A percentile compares a stretch with the other conserved stretches of the same genome.
phyloP scores from a whole-genome alignment of 1,140 invertebrate species.

The Conus betulinus region DNA sequence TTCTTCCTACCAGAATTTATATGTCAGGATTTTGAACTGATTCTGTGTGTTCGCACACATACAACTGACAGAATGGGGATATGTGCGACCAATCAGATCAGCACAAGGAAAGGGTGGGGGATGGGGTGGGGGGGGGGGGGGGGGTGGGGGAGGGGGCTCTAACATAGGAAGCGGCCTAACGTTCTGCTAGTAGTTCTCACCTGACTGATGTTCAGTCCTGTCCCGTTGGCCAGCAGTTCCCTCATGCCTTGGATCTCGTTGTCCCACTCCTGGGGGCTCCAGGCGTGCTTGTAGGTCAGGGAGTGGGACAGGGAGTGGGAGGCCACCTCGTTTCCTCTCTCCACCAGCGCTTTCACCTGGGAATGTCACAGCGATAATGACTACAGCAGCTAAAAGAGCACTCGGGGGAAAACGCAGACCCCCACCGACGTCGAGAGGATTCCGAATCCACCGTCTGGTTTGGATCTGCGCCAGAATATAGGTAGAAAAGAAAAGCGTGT shows the following conservation, averaged over 20 bases:
- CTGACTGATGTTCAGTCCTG: neutral
- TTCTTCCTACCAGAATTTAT: too few relatives aligned
- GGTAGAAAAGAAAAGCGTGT: too few relatives aligned
- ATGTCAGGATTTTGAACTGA: too few relatives aligned
- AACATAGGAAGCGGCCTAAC: neutral
- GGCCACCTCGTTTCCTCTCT: constrained; percentile 6
- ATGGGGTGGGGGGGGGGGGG: too few relatives aligned
- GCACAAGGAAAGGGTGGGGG: too few relatives aligned
- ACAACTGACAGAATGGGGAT: too few relatives aligned
- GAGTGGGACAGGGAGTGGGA: constrained; percentile 17
- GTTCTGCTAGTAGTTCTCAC: neutral
- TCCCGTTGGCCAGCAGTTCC: neutral
- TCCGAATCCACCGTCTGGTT: too few relatives aligned
- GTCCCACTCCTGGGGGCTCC: constrained; percentile 5
- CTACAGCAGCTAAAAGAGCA: neutral
- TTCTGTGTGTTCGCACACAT: too few relatives aligned
- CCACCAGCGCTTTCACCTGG: constrained; percentile 13
- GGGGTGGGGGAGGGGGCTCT: too few relatives aligned
- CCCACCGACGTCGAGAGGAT: too few relatives aligned
- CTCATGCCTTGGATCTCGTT: constrained; percentile 29
- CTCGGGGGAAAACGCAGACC: too few relatives aligned
- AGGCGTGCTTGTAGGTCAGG: neutral
- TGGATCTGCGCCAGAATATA: too few relatives aligned
- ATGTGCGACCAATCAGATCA: neutral
- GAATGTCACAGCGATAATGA: neutral